A percentile compares a stretch with the other conserved stretches of the same genome.
phyloP scores from a whole-genome alignment of 2,797 vertebrate species.

The Anabacerthia variegaticeps region DNA sequence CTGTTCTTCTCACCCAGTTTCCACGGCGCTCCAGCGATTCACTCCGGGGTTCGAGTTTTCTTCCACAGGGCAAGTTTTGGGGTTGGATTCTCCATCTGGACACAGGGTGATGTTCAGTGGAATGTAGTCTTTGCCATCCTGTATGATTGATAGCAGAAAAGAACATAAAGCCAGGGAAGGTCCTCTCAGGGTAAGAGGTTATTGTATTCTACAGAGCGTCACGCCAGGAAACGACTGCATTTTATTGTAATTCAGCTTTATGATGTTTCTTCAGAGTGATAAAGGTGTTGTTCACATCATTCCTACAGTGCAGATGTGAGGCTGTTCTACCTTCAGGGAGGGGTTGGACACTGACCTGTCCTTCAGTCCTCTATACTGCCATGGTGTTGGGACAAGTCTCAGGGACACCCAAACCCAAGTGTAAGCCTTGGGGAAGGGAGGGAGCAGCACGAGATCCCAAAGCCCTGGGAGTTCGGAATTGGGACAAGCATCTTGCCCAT shows the following conservation, averaged over 20 bases:
- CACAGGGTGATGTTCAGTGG: slow-evolving; percentile 89
- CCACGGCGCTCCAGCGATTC: slow-evolving; percentile 81
- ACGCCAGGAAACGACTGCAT: no score
- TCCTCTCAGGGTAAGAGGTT: background rate
- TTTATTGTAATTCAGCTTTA: background rate
- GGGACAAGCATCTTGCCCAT: background rate
- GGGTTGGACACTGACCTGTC: background rate
- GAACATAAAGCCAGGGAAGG: background rate
- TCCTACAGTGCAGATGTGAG: background rate
- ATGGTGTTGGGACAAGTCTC: background rate
- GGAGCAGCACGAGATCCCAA: background rate
- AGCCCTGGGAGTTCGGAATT: background rate
- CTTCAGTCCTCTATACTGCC: background rate
- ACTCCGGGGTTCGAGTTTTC: slow-evolving; percentile 73
- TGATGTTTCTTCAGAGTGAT: background rate
- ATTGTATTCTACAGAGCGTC: background rate
- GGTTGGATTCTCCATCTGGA: slow-evolving; percentile 76
- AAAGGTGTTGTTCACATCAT: background rate
- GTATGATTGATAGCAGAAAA: background rate
- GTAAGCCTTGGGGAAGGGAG: background rate
- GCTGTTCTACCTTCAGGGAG: background rate
- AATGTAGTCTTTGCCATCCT: slow-evolving; percentile 97
- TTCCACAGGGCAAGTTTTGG: slow-evolving; percentile 72
- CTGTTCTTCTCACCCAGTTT: slow-evolving; percentile 79
- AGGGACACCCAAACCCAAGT: background rate